Evolutionary conservation across 2,888 invertebrate genomes (phyloP).

Genomic region (Macaria notata): DNA sequence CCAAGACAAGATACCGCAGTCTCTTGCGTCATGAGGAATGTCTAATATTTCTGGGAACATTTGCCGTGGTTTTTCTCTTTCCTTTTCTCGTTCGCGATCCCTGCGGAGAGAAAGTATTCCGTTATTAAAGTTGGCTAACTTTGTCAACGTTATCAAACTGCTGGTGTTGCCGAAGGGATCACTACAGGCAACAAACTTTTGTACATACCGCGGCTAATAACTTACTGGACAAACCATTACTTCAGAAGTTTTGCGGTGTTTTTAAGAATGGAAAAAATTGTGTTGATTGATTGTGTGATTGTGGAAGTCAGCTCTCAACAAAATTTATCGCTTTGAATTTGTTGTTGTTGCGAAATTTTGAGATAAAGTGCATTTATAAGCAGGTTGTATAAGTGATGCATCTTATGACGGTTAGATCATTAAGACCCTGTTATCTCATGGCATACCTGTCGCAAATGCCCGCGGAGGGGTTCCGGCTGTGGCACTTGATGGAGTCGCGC

Average conservation of each 20-base stretch:
- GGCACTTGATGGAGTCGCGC: slow-evolving; percentile 84
- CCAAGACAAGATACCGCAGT: slow-evolving; percentile 94
- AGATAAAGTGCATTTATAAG: too few relatives aligned
- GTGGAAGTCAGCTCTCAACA: too few relatives aligned
- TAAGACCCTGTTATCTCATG: too few relatives aligned
- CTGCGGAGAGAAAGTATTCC: slow-evolving; percentile 46
- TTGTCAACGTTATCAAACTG: slow-evolving; percentile 14
- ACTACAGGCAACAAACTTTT: slow-evolving; percentile 8
- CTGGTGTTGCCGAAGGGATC: slow-evolving; percentile 5
- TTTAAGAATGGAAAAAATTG: too few relatives aligned
- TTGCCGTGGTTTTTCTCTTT: slow-evolving; percentile 82
- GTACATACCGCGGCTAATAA: background rate
- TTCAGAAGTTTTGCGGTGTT: background rate
- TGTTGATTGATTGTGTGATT: too few relatives aligned
- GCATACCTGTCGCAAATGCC: slow-evolving; percentile 86
- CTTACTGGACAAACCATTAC: background rate
- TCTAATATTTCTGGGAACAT: slow-evolving; percentile 84
- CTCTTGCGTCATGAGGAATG: slow-evolving; percentile 86
- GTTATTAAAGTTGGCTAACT: slow-evolving; percentile 15
- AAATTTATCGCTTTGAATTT: too few relatives aligned
- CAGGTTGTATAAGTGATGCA: too few relatives aligned
- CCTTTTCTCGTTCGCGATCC: slow-evolving; percentile 79
- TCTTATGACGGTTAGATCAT: too few relatives aligned
- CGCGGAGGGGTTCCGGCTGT: slow-evolving; percentile 91
- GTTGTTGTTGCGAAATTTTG: too few relatives aligned